A percentile compares a stretch with the other conserved stretches of the same genome.
These are phyloP conservation scores for Scartelaos histophorus DNA, from an alignment of 2,113 vertebrate genomes.

Conservation along the genomic window DNA sequence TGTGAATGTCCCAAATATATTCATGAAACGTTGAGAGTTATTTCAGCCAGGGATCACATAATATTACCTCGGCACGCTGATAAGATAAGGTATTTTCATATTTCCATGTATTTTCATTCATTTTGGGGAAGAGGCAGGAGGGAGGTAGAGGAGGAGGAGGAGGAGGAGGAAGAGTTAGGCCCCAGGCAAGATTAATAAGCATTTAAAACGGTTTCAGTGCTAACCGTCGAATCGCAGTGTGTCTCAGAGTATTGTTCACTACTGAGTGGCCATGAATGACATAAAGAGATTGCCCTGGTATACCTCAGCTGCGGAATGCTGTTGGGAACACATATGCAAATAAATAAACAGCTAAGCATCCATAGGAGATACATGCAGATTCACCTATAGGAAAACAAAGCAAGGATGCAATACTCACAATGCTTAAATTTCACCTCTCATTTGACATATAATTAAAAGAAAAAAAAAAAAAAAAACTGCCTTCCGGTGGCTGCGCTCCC, in stretches of 20 bases:
- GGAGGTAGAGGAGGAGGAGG: conserved; percentile 1
- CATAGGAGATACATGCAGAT: conserved; percentile 20
- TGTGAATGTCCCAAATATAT: conserved; percentile 76
- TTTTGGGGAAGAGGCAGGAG: conserved; percentile 63
- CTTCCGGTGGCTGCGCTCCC: conserved; percentile 44
- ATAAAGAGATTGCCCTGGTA: conserved; percentile 70
- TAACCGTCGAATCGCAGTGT: conserved; percentile 72
- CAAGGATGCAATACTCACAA: not conserved
- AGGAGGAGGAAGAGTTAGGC: conserved; percentile 65
- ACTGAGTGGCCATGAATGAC: conserved; percentile 75
- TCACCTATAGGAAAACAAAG: not conserved
- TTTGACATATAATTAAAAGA: conserved; percentile 66
- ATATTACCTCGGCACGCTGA: conserved; percentile 73
- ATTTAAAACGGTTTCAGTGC: conserved; percentile 79
- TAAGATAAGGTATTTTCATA: conserved; percentile 77
- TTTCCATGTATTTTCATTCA: conserved; percentile 77
- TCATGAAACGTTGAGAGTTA: conserved; percentile 73
- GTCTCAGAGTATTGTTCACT: conserved; percentile 76
- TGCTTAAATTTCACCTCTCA: conserved; percentile 39
- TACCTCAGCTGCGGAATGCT: conserved; percentile 41
- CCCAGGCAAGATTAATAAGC: conserved; percentile 77
- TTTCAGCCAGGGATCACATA: conserved; percentile 73
- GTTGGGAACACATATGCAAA: conserved; percentile 50
- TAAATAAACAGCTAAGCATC: conserved; percentile 47
- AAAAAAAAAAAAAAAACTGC: conserved; percentile 46